Percentiles rank a stretch among this genome's conserved stretches.
Evolutionary conservation across 2,888 invertebrate genomes (phyloP).

Genomic region (Fragum whitleyi): DNA sequence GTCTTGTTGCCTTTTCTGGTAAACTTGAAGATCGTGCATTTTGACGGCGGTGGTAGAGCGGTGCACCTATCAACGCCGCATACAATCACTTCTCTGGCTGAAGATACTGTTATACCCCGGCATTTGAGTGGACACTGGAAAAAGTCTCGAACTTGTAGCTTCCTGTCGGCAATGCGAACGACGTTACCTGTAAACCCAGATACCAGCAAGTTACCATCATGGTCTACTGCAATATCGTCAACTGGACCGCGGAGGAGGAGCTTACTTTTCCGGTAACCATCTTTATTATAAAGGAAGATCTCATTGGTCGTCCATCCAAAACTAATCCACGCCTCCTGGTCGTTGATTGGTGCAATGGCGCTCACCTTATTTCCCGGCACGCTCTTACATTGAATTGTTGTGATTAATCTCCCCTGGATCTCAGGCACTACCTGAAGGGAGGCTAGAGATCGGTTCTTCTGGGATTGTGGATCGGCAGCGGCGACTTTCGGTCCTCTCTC

Average conservation of each 20-base stretch:
- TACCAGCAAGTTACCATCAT: constrained; percentile 50
- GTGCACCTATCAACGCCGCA: constrained; percentile 64
- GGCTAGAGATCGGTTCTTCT: background rate
- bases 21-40: constrained; percentile 62
- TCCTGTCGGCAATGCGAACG: constrained; percentile 51
- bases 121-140: constrained; percentile 59
- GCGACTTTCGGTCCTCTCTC: constrained; percentile 47
- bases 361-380: constrained; percentile 63
- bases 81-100: constrained; percentile 53
- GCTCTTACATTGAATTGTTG: constrained; percentile 57
- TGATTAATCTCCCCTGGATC: constrained; percentile 48
- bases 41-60: constrained; percentile 51
- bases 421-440: constrained; percentile 56
- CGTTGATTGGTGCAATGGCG: constrained; percentile 60
- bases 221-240: constrained; percentile 58
- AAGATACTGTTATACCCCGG: constrained; percentile 54
- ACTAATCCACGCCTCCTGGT: constrained; percentile 62
- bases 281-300: constrained; percentile 63
- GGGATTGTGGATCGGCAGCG: background rate
- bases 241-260: constrained; percentile 47
- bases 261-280: constrained; percentile 51
- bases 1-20: constrained; percentile 64
- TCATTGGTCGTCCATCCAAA: constrained; percentile 67
- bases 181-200: constrained; percentile 57
- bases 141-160: constrained; percentile 53